phyloP scores from a whole-genome alignment of 2,113 vertebrate species.

The Climacteris rufus region DNA sequence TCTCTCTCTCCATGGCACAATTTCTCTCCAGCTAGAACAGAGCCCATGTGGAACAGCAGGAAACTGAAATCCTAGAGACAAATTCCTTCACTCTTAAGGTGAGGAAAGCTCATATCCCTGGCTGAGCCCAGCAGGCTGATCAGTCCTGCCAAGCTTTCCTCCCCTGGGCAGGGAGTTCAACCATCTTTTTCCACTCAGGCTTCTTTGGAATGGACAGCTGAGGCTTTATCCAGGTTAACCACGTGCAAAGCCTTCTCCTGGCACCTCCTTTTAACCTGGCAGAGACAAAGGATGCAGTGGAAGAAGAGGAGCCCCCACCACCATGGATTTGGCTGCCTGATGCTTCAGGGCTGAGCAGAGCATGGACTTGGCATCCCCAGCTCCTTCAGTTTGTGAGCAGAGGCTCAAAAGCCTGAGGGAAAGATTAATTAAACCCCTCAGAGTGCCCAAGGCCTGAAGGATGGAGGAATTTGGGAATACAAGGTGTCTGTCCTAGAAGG shows the following conservation, averaged over 20 bases:
- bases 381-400: not conserved
- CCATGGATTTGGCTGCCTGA: accelerated
- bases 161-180: not conserved
- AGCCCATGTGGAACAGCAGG: not conserved
- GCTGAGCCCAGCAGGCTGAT: not conserved
- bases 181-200: not conserved
- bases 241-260: not conserved
- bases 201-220: not conserved
- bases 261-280: not conserved
- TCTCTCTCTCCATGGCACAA: not conserved
- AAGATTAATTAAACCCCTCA: not conserved
- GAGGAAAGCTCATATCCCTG: not conserved
- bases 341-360: not conserved
- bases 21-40: not conserved
- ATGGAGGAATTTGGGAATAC: not conserved
- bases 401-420: not conserved
- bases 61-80: not conserved
- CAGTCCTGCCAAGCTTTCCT: not conserved
- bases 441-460: not conserved
- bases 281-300: not conserved
- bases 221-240: not conserved
- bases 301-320: not conserved
- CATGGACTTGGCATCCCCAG: accelerated
- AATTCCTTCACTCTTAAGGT: not conserved
- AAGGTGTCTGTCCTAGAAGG: not conserved